Base-by-base conservation (phyloP, 2,113 vertebrate genomes). In the Chlorodrepanis virens region DNA sequence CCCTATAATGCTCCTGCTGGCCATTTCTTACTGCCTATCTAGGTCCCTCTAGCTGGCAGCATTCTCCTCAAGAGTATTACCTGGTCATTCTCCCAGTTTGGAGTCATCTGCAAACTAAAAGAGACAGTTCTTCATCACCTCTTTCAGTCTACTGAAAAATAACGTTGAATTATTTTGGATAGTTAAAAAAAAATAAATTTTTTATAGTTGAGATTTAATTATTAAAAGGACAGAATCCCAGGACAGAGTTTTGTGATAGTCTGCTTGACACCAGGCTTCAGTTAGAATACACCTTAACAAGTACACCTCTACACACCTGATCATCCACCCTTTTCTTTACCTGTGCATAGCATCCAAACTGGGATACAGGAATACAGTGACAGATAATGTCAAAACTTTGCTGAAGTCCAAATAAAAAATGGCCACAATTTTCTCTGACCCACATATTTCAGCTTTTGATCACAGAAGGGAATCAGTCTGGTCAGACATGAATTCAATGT, bases 121-220 rank as follows among this genome's bases (percentile, higher is more conserved):
- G 13, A 63, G 16, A 31, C 6, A 45, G 9, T 10, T 60, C 17
- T 37, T 39, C 33, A 56, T 40, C 17, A 47, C 23, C 8, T 54
- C 22, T 16, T 65, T 45, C 24, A 37, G 33, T 56, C 45, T 28
- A 11, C 9, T 42, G 45, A 75, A 56, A 74, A 79, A 39, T 37
- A 67, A 6, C 33, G 1, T 33, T 54, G 35, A 65, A 45, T 29
- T 29, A 14, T 7, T 60, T 42, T n/a, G 29, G 8, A n/a, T 23
- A 29, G 59, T 70, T 50, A 19, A 14, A 60, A 40, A 42, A 6
- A 1, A 14, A 13, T 4, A 19, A 1, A 0, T 3, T 3, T 12
- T 21, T 33, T 27, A 49, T 18, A 40, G 40, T 40, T 59, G 28
- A 11, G 8, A 35, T 35, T 29, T 52, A 19, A n/a, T 69, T n/a